phyloP scores from a whole-genome alignment of 1,140 invertebrate species.

The Leptopilina clavipes region DNA sequence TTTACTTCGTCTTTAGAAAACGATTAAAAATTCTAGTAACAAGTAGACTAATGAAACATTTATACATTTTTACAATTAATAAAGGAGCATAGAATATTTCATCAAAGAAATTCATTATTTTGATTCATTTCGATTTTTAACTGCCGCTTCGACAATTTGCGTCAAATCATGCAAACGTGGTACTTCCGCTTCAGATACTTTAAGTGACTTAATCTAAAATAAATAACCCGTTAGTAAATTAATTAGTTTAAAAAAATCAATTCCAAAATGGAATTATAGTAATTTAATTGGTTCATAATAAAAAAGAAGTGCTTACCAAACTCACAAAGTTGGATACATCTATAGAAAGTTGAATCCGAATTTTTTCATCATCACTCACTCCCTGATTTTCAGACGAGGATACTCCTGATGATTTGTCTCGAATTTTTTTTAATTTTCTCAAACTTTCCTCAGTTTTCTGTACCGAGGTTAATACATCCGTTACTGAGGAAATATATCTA shows the following conservation, averaged over 20 bases:
- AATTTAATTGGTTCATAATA: too few species aligned
- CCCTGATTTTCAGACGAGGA: constrained; percentile 73
- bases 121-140: constrained; percentile 59
- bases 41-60: not conserved
- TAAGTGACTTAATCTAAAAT: constrained; percentile 57
- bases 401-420: constrained; percentile 79
- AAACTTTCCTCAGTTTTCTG: constrained; percentile 96
- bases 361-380: constrained; percentile 93
- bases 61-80: not conserved
- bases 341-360: constrained; percentile 89
- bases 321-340: constrained; percentile 83
- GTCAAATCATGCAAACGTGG: constrained; percentile 62
- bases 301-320: constrained; percentile 55
- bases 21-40: constrained; percentile 7
- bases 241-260: constrained; percentile 40
- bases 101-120: constrained; percentile 27
- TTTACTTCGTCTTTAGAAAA: not conserved
- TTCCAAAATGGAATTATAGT: not conserved
- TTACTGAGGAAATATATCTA: constrained; percentile 88
- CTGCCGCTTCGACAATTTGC: constrained; percentile 65
- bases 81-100: not conserved
- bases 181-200: constrained; percentile 52
- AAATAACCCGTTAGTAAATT: constrained; percentile 32
- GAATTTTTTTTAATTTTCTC: constrained; percentile 89
- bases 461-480: constrained; percentile 92